Evolutionary conservation across 2,888 invertebrate species (phyloP), one percentile per base, ranked within the genome.

Genomic region (Harpalus rubripes): DNA sequence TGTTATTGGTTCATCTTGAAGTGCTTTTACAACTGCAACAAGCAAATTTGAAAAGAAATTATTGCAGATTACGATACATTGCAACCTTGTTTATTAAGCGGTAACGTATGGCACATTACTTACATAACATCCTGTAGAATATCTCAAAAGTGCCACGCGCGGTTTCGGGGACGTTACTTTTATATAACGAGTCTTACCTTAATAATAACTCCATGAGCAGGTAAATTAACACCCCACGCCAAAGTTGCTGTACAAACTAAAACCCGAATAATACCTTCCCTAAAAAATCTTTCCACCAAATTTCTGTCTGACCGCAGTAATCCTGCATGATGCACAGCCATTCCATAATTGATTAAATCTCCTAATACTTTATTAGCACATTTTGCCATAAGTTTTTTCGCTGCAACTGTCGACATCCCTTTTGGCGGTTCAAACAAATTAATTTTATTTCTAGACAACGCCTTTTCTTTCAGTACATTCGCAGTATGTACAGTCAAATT

Each of bases 191-290:
- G n/a, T 74, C 18, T 91, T 91, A 97, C 97, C 91, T 96, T 95
- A 87, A 98, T 98, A 76, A 99, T 95, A 86, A 99, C 99, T 41
- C 98, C 99, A 90, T 99, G 99, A 0, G 99, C 99, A 0, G 99
- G 99, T 87, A 99, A 93, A 92, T 99, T 99, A 5, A 99, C 99
- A 88, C 99, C 99, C 99, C 99, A 99, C 32, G 99, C 99, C 41
- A 99, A 92, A 0, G 99, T 99, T 0, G 99, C 97, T 0, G 99
- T 99, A 90, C 99, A 99, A 7, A 98, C 96, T 1, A 99, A 92
- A 0, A 96, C 98, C 90, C 95, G 96, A 85, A 98, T 95, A 86
- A 95, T 94, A 0, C 99, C 99, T 84, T 96, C 96, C 0, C 95
- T 92, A 90, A 99, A 99, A 88, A 96, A 96, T 90, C 96, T 96